Base-by-base conservation (phyloP, 2,113 vertebrate genomes). In the Tor tambroides region DNA sequence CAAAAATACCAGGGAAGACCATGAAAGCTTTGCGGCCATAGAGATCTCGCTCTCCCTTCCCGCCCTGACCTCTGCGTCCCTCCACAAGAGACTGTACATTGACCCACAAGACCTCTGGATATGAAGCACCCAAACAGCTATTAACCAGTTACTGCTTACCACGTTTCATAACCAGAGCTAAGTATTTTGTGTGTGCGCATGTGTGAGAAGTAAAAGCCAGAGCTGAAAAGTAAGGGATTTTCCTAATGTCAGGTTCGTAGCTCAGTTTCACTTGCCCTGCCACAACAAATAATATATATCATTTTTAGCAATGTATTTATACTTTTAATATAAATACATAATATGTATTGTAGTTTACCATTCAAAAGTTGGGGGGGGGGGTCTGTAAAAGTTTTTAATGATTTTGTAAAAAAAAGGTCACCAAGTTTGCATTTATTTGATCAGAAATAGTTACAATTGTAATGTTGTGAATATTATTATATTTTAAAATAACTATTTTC, bases 1-100 rank as follows among this genome's bases (percentile, higher is more conserved):
- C 90, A 88, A 0, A 80, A 88, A 95, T 95, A 94, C 94, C 94
- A 92, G 89, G 88, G 90, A 93, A 91, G 89, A 91, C 92, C 92
- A 93, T 93, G 88, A 93, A 94, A 88, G 82, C 86, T 46, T 81
- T 51, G 19, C 38, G 6, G 76, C 61, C 21, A 65, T 28, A 84
- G 41, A 79, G 74, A 85, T 90, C 87, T 86, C 91, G 86, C 78
- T 54, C n/a, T 43, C 86, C 49, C 56, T 80, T 41, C 54, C 69
- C 19, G 9, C 4, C 1, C 54, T 19, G 78, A 41, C 72, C 71
- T 82, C 46, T 32, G n/a, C 21, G 65, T 15, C 77, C n/a, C 35
- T 32, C 43, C 56, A 65, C 23, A 76, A 21, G 46, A 82, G n/a
- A 41, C 80, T 46, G 86, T 65, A 76, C 63, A 49, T 26, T 86